Evolutionary conservation across 1,140 invertebrate species (phyloP), one percentile per base, ranked within the genome.

Genomic region (Mamestra configurata): DNA sequence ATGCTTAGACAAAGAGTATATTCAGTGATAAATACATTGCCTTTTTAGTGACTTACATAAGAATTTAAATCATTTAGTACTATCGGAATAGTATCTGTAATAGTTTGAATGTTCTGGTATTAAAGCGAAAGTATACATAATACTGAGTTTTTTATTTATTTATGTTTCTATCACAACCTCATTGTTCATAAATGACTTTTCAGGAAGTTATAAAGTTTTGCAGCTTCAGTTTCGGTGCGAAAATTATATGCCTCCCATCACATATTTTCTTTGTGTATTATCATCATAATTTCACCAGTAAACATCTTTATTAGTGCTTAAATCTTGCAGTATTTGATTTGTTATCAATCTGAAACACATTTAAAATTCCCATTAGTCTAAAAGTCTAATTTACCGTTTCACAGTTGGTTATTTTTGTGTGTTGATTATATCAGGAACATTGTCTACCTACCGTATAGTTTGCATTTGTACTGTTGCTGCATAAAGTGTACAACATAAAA

Each of bases 401-500:
- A 40, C 37, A 0, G 1, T 40, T 40, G 6, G 37, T 6, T 11
- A 10, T 11, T 37, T 0, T 3, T 43, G 11, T 11, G 10, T 1
- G 8, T 10, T 43, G 10, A 11, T 43, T 10, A 43, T n/a, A n/a
- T n/a, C n/a, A n/a, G n/a, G 11, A 43, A 46, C 40, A 31, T 24
- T 31, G 20, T 31, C 8, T 85, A 53, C 57, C 79, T 92, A 96
- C 96, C 96, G 95, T 96, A 97, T 97, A 18, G 97, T 96, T 84
- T 96, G 96, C 61, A 96, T 96, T 55, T 97, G 97, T 5, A 97
- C 95, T 10, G 96, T 92, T 13, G 97, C 96, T 18, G 96, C 95
- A 89, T 97, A 97, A 0, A 98, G 89, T 7, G 96, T 96, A 84
- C 97, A 97, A 72, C 97, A 95, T 81, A 97, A 93, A 79, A 97